These are phyloP conservation scores for Numenius arquata DNA, from an alignment of 2,113 vertebrate genomes.

Conservation along the genomic window DNA sequence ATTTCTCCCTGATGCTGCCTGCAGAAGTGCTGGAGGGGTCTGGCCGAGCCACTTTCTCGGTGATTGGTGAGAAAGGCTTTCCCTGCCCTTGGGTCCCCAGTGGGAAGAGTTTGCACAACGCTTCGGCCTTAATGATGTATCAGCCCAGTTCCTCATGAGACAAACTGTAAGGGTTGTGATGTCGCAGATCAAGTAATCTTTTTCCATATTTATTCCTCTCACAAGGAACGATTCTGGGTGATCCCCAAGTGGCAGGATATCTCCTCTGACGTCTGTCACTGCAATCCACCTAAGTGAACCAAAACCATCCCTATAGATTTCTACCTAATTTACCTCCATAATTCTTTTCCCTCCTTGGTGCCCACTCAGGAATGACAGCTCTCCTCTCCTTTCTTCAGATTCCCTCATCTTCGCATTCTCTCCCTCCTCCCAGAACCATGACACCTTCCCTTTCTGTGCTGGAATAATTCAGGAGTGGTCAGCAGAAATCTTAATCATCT, in stretches of 20 bases:
- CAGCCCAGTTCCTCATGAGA: not conserved
- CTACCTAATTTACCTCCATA: not conserved
- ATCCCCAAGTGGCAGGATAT: not conserved
- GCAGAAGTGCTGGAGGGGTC: slow-evolving; percentile 41
- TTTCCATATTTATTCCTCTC: not conserved
- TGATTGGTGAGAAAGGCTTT: slow-evolving; percentile 43
- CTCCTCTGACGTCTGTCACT: not conserved
- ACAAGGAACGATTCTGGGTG: not conserved
- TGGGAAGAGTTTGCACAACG: not conserved
- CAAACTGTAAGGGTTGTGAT: not conserved
- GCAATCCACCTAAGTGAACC: not conserved
- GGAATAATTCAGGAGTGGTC: not conserved
- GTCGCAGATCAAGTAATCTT: not conserved
- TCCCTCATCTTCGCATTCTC: not conserved
- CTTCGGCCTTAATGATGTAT: not conserved
- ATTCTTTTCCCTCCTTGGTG: not conserved
- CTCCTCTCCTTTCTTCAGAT: not conserved
- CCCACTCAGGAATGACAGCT: not conserved
- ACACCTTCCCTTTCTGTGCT: not conserved
- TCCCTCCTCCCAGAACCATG: not conserved
- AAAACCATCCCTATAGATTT: not conserved
- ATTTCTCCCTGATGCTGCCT: slow-evolving; percentile 56
- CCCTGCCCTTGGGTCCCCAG: not conserved
- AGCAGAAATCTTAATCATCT: not conserved
- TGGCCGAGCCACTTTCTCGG: slow-evolving; percentile 22